Conservation (phyloP, 2,888 invertebrate species). For the Megaustenia siamemsis region DNA sequence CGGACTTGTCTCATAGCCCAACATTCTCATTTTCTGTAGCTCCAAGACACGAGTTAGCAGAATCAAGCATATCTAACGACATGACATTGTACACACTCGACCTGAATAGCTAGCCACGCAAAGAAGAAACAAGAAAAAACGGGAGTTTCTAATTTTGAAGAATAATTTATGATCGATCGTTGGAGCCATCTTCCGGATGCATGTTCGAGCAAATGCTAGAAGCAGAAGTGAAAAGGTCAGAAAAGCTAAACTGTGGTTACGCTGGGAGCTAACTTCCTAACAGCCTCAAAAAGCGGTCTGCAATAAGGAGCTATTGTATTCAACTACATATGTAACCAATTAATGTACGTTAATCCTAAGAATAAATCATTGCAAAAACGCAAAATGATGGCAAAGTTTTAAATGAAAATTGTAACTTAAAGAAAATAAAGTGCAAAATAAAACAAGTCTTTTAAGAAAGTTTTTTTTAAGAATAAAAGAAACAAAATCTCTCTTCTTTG, state of each 20-base stretch:
- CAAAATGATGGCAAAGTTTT: too few relatives aligned
- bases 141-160: not conserved
- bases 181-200: not conserved
- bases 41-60: not conserved
- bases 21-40: not conserved
- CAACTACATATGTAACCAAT: too few relatives aligned
- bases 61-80: not conserved
- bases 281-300: too few relatives aligned
- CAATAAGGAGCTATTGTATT: too few relatives aligned
- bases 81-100: not conserved
- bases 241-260: not conserved
- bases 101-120: not conserved
- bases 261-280: not conserved
- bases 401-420: too few relatives aligned
- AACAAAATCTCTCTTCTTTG: too few relatives aligned
- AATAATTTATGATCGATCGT: constrained; percentile 7
- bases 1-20: not conserved
- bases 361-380: too few relatives aligned
- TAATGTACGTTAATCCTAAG: too few relatives aligned
- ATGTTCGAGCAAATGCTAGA: not conserved
- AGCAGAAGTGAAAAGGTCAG: constrained; percentile 17
- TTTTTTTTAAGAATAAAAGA: too few relatives aligned
- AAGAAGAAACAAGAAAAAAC: not conserved
- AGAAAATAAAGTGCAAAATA: too few relatives aligned
- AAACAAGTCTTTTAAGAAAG: too few relatives aligned